Evolutionary conservation across 2,888 invertebrate species (phyloP).

Genomic region (Megaustenia siamemsis): DNA sequence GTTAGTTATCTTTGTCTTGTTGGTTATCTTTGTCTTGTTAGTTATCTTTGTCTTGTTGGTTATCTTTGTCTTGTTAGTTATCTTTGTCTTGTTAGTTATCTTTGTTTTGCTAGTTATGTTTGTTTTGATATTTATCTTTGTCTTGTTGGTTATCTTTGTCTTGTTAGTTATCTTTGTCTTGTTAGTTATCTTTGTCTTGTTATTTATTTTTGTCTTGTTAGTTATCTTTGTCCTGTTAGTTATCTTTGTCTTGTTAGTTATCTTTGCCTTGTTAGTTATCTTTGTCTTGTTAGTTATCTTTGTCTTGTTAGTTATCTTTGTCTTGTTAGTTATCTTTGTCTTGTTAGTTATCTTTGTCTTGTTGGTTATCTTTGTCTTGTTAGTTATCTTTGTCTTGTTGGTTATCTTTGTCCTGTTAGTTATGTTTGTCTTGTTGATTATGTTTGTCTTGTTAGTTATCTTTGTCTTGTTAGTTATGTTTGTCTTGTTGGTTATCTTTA

Average conservation of each 20-base stretch:
- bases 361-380: not conserved
- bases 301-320: not conserved
- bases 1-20: too few relatives aligned
- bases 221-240: not conserved
- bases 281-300: not conserved
- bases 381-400: not conserved
- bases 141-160: not conserved
- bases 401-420: not conserved
- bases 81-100: too few relatives aligned
- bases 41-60: too few relatives aligned
- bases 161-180: not conserved
- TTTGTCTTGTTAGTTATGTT: not conserved
- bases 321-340: not conserved
- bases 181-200: not conserved
- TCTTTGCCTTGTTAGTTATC: not conserved
- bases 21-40: too few relatives aligned
- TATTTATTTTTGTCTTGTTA: not conserved
- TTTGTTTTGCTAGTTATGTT: not conserved
- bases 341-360: not conserved
- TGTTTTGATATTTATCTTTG: slow-evolving; percentile 2
- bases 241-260: not conserved
- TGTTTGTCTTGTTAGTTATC: not conserved
- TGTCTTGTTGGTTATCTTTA: not conserved
- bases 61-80: too few relatives aligned
- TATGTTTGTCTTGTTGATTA: not conserved